Conservation (phyloP, 2,888 invertebrate species). For the Eurytoma californica region DNA sequence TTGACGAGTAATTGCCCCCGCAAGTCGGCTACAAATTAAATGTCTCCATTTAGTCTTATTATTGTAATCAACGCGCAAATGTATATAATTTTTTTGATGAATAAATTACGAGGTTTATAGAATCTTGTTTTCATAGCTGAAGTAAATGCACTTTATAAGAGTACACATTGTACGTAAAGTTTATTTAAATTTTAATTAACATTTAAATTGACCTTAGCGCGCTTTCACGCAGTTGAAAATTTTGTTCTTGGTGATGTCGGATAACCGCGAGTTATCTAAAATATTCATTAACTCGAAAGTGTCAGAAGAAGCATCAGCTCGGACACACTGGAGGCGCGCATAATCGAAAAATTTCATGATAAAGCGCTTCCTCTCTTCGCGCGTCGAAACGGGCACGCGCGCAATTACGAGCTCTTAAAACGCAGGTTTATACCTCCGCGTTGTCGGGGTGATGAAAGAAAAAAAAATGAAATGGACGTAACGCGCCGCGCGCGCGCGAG, state of each 20-base stretch:
- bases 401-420: constrained; percentile 42
- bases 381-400: constrained; percentile 8
- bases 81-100: neutral
- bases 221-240: neutral
- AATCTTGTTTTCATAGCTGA: constrained; percentile 12
- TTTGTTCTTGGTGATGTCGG: neutral
- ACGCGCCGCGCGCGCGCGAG: neutral
- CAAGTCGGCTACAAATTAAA: too few relatives aligned
- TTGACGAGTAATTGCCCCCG: too few relatives aligned
- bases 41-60: neutral
- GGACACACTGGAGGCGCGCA: neutral
- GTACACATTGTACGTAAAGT: too few relatives aligned
- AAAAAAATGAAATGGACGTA: constrained; percentile 1
- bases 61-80: neutral
- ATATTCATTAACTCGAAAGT: constrained; percentile 20
- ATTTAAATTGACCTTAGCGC: too few relatives aligned
- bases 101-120: neutral
- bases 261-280: constrained; percentile 5
- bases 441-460: constrained; percentile 22
- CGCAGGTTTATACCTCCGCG: constrained; percentile 10
- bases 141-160: neutral
- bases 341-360: constrained; percentile 32
- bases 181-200: too few relatives aligned
- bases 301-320: constrained; percentile 4
- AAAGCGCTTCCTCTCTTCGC: constrained; percentile 17